Evolutionary conservation across 2,888 invertebrate species (phyloP).

Genomic region (Nephrotoma appendiculata): DNA sequence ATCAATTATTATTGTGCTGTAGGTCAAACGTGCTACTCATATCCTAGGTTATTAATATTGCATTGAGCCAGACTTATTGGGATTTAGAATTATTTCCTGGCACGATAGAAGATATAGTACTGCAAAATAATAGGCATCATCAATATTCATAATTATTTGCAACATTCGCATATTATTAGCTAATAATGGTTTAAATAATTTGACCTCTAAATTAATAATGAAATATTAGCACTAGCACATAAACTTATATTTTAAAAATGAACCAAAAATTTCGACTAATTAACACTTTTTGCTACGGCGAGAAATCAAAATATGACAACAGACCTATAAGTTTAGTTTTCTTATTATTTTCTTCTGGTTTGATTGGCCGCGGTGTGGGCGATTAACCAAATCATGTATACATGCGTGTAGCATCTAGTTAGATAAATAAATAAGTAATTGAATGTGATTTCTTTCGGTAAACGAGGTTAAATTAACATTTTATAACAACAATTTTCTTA

Average conservation of each 20-base stretch:
- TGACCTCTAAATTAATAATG: neutral
- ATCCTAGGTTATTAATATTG: neutral
- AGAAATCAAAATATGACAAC: neutral
- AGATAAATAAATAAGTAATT: neutral
- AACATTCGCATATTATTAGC: neutral
- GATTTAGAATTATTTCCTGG: neutral
- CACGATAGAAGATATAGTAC: too few species aligned
- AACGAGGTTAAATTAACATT: neutral
- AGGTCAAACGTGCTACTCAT: neutral
- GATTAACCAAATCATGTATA: neutral
- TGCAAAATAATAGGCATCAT: neutral
- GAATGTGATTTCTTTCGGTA: neutral
- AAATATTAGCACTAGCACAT: neutral
- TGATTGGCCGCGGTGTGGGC: neutral
- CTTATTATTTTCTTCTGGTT: neutral
- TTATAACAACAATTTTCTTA: neutral
- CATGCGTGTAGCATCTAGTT: neutral
- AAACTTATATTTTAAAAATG: neutral
- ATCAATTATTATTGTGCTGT: neutral
- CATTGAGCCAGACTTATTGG: neutral
- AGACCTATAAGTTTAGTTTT: neutral
- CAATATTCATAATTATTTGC: neutral
- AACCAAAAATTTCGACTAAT: neutral
- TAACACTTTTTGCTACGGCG: neutral
- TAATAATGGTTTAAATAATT: neutral